These are phyloP conservation scores for Scomber scombrus DNA, from an alignment of 2,113 vertebrate genomes.

Conservation along the genomic window DNA sequence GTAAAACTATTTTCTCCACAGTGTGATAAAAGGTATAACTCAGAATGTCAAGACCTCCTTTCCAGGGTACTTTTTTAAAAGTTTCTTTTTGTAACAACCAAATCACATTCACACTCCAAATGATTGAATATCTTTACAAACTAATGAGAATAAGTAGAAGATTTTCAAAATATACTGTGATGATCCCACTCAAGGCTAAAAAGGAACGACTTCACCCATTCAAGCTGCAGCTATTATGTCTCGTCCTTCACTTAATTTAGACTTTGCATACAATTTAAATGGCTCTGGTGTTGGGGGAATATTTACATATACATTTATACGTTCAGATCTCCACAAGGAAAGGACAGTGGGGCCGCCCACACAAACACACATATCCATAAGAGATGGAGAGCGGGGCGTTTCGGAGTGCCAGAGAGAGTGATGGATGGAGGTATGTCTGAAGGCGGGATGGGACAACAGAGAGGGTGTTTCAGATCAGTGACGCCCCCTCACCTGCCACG, in stretches of 20 bases:
- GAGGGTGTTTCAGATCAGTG: conserved; percentile 29
- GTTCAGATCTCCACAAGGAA: conserved; percentile 46
- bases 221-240: conserved; percentile 3
- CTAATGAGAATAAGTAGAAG: background rate
- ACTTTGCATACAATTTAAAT: conserved; percentile 52
- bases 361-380: conserved; percentile 54
- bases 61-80: background rate
- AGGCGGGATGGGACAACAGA: conserved; percentile 11
- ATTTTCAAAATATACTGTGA: background rate
- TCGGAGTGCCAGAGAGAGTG: conserved; percentile 66
- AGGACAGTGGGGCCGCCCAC: conserved; percentile 40
- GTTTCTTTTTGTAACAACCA: background rate
- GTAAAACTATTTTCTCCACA: background rate
- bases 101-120: background rate
- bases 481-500: conserved; percentile 78
- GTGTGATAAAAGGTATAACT: background rate
- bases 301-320: conserved; percentile 27
- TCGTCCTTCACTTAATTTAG: conserved; percentile 16
- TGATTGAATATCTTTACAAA: conserved; percentile 18
- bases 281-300: background rate
- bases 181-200: conserved; percentile 11
- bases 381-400: conserved; percentile 65
- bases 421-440: conserved; percentile 74
- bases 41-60: conserved; percentile 3
- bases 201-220: conserved; percentile 1